These are phyloP conservation scores for Emmelina monodactyla DNA, from an alignment of 2,888 invertebrate species.

Conservation along the genomic window DNA sequence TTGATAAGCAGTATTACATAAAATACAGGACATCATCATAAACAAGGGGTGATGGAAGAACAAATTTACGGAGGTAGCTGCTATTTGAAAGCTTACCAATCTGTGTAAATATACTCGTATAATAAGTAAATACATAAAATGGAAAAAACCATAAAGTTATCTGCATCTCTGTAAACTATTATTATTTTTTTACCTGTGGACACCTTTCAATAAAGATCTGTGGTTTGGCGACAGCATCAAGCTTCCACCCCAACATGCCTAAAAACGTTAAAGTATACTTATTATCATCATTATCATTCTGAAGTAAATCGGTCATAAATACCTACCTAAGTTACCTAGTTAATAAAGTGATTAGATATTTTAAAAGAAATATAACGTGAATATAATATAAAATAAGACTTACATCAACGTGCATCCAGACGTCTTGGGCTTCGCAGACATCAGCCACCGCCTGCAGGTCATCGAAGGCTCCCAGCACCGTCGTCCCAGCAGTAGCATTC, in stretches of 20 bases:
- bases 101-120: too few relatives aligned
- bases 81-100: too few relatives aligned
- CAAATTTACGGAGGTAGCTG: too few relatives aligned
- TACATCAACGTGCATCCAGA: conserved; percentile 88
- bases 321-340: too few relatives aligned
- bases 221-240: conserved; percentile 73
- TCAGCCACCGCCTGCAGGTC: conserved; percentile 72
- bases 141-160: too few relatives aligned
- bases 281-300: too few relatives aligned
- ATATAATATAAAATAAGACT: conserved; percentile 23
- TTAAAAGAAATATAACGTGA: background rate
- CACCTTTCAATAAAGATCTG: conserved; percentile 67
- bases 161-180: too few relatives aligned
- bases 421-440: conserved; percentile 69
- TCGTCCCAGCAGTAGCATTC: conserved; percentile 81
- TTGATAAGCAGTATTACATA: too few relatives aligned
- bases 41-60: too few relatives aligned
- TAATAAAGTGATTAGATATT: background rate
- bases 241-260: conserved; percentile 84
- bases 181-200: conserved; percentile 71
- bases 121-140: too few relatives aligned
- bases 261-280: conserved; percentile 23
- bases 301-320: too few relatives aligned
- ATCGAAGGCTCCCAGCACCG: conserved; percentile 86
- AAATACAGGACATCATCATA: too few relatives aligned